Conservation (phyloP, 2,888 invertebrate species). For the Autographa gamma region DNA sequence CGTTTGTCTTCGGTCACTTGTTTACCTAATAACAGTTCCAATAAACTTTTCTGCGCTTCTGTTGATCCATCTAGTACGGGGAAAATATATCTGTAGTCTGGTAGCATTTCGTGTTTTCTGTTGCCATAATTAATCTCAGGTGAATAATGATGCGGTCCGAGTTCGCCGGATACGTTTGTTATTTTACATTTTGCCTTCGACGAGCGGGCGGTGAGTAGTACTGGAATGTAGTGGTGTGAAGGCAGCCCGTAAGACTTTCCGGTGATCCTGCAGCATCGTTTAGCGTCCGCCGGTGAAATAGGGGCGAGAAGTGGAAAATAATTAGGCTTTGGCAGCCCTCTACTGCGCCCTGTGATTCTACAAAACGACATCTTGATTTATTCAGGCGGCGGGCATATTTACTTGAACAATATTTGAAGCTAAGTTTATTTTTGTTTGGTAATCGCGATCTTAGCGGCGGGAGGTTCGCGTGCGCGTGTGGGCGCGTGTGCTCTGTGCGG, state of each 20-base stretch:
- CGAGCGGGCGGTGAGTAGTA: slow-evolving; percentile 88
- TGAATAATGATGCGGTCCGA: slow-evolving; percentile 90
- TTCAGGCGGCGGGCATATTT: slow-evolving; percentile 82
- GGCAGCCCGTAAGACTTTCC: slow-evolving; percentile 93
- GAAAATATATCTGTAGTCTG: slow-evolving; percentile 93
- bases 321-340: slow-evolving; percentile 94
- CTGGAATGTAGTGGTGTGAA: slow-evolving; percentile 94
- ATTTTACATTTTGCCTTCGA: slow-evolving; percentile 90
- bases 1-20: slow-evolving; percentile 88
- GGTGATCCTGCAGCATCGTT: slow-evolving; percentile 93
- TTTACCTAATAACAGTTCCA: slow-evolving; percentile 90
- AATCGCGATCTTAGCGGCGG: slow-evolving; percentile 69
- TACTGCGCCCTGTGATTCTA: slow-evolving; percentile 94
- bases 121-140: slow-evolving; percentile 90
- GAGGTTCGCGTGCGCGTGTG: slow-evolving; percentile 67
- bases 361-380: slow-evolving; percentile 91
- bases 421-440: slow-evolving; percentile 61
- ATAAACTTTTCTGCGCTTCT: slow-evolving; percentile 90
- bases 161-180: slow-evolving; percentile 90
- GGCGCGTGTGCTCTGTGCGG: slow-evolving; percentile 76
- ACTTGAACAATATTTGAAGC: slow-evolving; percentile 69
- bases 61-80: slow-evolving; percentile 92
- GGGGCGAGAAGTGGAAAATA: slow-evolving; percentile 94
- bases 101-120: slow-evolving; percentile 90
- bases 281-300: slow-evolving; percentile 94